A percentile compares a stretch with the other conserved stretches of the same genome.
Conservation (phyloP, 2,888 invertebrate genomes). For the Dendrolimus pini region DNA sequence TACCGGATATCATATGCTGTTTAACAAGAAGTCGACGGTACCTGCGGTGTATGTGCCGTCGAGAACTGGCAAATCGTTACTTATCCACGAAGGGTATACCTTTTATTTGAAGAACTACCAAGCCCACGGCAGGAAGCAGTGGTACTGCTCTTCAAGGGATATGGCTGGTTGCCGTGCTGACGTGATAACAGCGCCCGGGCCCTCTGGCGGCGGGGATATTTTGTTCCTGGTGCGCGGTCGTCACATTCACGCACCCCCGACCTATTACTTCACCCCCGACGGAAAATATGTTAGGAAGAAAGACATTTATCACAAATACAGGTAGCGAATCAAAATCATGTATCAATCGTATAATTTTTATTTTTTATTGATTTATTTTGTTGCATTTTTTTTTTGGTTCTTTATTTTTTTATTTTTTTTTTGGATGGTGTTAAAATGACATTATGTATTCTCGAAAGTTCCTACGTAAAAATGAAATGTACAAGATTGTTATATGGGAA, state of each 20-base stretch:
- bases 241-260: slow-evolving; percentile 65
- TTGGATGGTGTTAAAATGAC: not conserved
- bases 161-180: slow-evolving; percentile 71
- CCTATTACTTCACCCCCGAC: slow-evolving; percentile 66
- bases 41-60: slow-evolving; percentile 71
- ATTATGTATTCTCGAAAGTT: slow-evolving; percentile 5
- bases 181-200: slow-evolving; percentile 63
- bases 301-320: slow-evolving; percentile 64
- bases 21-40: slow-evolving; percentile 33
- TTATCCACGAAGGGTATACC: slow-evolving; percentile 66
- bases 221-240: slow-evolving; percentile 62
- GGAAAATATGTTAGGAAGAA: slow-evolving; percentile 69
- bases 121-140: slow-evolving; percentile 67
- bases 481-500: not conserved
- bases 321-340: slow-evolving; percentile 36
- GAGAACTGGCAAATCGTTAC: slow-evolving; percentile 65
- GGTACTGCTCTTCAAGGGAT: slow-evolving; percentile 69
- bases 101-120: slow-evolving; percentile 70
- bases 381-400: slow-evolving; percentile 8
- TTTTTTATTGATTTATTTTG: slow-evolving; percentile 7
- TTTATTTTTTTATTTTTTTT: slow-evolving; percentile 9
- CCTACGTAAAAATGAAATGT: slow-evolving; percentile 15
- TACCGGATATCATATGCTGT: not conserved
- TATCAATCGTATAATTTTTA: slow-evolving; percentile 4
- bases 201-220: slow-evolving; percentile 48